Conservation (phyloP, 2,888 invertebrate genomes). For the Synanthedon vespiformis region DNA sequence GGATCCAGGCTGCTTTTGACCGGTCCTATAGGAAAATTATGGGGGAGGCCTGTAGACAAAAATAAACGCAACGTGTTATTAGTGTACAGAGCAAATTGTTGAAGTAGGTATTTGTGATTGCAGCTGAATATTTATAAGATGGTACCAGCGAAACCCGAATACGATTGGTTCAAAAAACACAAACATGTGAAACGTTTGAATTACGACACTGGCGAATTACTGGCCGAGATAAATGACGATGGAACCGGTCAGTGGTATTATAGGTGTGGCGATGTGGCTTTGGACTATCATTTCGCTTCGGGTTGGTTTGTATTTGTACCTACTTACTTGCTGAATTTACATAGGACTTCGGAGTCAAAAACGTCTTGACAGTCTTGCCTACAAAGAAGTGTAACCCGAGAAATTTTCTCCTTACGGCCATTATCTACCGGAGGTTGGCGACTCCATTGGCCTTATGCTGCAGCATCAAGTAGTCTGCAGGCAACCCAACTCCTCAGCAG, state of each 20-base stretch:
- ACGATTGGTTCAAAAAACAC: constrained; percentile 32
- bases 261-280: constrained; percentile 30
- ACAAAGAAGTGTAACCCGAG: too few relatives aligned
- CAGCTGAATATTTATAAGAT: constrained; percentile 44
- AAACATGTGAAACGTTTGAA: constrained; percentile 12
- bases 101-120: constrained; percentile 8
- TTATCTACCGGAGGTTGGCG: too few relatives aligned
- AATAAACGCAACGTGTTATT: background rate
- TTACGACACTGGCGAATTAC: constrained; percentile 28
- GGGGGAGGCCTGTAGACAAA: background rate
- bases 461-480: too few relatives aligned
- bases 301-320: constrained; percentile 14
- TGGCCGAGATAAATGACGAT: constrained; percentile 26
- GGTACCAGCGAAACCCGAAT: constrained; percentile 19
- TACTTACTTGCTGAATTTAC: too few relatives aligned
- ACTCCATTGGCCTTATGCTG: too few relatives aligned
- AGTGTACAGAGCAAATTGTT: background rate
- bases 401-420: too few relatives aligned
- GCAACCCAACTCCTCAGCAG: too few relatives aligned
- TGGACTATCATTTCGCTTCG: constrained; percentile 27
- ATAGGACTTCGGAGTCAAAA: too few relatives aligned
- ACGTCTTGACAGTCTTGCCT: too few relatives aligned
- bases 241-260: constrained; percentile 35
- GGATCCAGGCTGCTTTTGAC: too few relatives aligned
- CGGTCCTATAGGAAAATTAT: too few relatives aligned